Percentiles rank a stretch among this genome's conserved stretches.
Conservation (phyloP, 2,113 vertebrate species). For the Pteronura brasiliensis region DNA sequence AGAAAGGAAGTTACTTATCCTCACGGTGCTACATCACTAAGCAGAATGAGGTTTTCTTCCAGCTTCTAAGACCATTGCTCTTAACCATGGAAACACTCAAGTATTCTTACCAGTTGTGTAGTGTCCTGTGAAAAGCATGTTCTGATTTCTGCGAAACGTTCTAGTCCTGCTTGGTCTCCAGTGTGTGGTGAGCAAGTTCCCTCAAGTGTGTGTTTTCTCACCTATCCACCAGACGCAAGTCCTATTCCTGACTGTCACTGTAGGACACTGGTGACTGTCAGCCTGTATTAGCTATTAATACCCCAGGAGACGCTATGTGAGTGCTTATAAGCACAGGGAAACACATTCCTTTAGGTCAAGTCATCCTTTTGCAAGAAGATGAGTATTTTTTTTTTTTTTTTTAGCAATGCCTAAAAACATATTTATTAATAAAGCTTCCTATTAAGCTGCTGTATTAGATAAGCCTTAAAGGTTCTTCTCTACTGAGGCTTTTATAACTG, state of each 20-base stretch:
- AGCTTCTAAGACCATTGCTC: background rate
- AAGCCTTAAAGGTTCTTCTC: constrained; percentile 18
- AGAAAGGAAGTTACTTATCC: constrained; percentile 65
- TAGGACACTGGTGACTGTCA: background rate
- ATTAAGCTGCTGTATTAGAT: constrained; percentile 39
- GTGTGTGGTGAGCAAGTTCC: constrained; percentile 1
- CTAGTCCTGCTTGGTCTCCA: constrained; percentile 9
- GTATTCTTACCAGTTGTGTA: background rate
- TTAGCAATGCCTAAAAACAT: constrained; percentile 17
- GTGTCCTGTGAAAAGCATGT: background rate
- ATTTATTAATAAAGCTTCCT: constrained; percentile 2
- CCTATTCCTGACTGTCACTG: background rate
- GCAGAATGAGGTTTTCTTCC: background rate
- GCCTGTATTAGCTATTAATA: background rate
- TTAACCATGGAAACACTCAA: background rate
- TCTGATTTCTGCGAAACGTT: background rate
- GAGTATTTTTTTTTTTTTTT: constrained; percentile 17
- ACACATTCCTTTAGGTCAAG: background rate
- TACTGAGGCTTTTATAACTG: constrained; percentile 6
- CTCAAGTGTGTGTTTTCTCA: background rate
- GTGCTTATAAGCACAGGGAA: background rate
- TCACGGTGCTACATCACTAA: constrained; percentile 54
- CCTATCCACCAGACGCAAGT: background rate
- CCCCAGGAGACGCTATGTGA: background rate
- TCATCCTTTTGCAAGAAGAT: background rate